Base-by-base conservation (phyloP, 1,140 invertebrate genomes). In the Zaprionus capensis region DNA sequence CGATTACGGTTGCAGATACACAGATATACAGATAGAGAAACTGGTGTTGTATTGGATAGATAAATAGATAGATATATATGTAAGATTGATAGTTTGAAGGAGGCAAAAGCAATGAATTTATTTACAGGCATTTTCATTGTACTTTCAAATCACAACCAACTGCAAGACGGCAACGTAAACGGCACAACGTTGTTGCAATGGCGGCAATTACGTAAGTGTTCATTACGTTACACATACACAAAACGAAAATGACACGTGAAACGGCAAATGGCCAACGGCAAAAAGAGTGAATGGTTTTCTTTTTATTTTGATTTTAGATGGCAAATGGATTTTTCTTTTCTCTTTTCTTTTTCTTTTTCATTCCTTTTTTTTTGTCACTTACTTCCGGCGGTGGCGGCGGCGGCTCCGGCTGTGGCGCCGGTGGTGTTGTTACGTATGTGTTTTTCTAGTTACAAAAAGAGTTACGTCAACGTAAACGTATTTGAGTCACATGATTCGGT, bases 51-150 rank as follows among this genome's bases (percentile, higher is more conserved):
- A 46, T 46, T 46, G 41, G 24, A 51, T 38, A 36, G 59, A 56
- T 28, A 63, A 20, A 28, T 38, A 61, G 20, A 69, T 41, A 65
- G 61, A 44, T 41, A 61, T 28, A 46, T 6, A 55, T 15, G 26
- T 20, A 28, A 57, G 53, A 70, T 68, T 31, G 65, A 41, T 41
- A 41, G 41, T 7, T 31, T 24, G 46, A n/a, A 78, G 56, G 71
- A 78, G 71, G 81, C 70, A 83, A 91, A 90, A 80, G 85, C 85
- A 91, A 84, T 73, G 76, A 70, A 90, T 85, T 85, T 88, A 90
- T 91, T 91, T 91, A 91, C 90, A 91, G 88, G 90, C 90, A 91
- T 91, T 91, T 91, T 91, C 90, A 91, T 86, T 83, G 82, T 86
- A 91, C 90, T 91, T 91, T 83, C 78, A 91, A 83, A 78, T 90